phyloP scores from a whole-genome alignment of 2,888 invertebrate species.

The Campoletis raptor region DNA sequence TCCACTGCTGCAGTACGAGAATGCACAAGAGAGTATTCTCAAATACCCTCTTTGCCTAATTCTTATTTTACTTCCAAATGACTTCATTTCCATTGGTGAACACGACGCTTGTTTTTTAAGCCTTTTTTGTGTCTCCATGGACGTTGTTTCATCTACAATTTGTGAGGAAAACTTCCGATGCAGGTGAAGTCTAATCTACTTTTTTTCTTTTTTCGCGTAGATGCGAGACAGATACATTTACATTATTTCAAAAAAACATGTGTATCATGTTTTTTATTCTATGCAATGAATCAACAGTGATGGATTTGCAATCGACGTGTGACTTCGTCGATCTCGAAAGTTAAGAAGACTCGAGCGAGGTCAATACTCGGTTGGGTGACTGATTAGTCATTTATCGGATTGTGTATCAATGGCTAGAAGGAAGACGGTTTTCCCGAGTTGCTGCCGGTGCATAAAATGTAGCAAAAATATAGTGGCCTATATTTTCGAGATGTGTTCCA shows the following conservation, averaged over 20 bases:
- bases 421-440: no score
- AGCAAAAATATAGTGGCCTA: no score
- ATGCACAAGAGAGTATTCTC: conserved; percentile 1
- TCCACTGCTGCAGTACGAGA: background rate
- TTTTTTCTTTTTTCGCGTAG: no score
- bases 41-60: conserved; percentile 21
- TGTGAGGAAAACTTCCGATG: background rate
- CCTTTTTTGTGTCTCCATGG: background rate
- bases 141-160: background rate
- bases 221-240: background rate
- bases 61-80: conserved; percentile 17
- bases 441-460: no score
- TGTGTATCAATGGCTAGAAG: no score
- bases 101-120: background rate
- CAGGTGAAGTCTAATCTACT: background rate
- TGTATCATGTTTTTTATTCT: no score
- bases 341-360: no score
- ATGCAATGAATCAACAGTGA: no score
- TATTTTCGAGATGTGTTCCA: no score
- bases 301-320: no score
- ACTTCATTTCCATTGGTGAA: background rate
- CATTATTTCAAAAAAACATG: background rate
- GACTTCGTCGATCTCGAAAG: background rate
- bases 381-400: no score
- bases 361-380: no score